These are phyloP conservation scores for Lomographa bimaculata DNA, from an alignment of 2,888 invertebrate genomes.

Conservation along the genomic window DNA sequence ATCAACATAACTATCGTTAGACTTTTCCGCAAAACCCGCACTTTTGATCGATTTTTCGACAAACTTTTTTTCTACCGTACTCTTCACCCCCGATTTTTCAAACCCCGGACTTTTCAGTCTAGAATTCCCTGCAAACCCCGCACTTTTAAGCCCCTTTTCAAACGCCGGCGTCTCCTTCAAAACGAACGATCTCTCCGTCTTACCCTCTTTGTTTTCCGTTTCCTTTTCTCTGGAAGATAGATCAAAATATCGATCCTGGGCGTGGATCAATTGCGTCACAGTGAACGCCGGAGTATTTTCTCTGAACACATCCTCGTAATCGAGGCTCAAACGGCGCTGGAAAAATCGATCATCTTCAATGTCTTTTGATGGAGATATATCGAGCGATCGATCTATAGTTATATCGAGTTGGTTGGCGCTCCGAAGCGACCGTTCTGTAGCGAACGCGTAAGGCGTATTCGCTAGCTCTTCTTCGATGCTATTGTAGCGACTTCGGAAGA, in stretches of 20 bases:
- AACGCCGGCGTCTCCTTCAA: constrained; percentile 31
- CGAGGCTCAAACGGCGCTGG: constrained; percentile 46
- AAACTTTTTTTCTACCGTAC: too few species aligned
- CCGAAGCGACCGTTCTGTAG: constrained; percentile 58
- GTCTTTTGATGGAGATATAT: constrained; percentile 60
- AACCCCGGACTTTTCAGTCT: too few species aligned
- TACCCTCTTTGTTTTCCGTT: constrained; percentile 15
- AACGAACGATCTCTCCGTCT: constrained; percentile 6
- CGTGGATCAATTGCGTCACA: constrained; percentile 73
- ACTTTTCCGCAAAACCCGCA: neutral
- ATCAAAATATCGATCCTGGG: constrained; percentile 75
- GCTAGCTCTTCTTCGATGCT: constrained; percentile 78
- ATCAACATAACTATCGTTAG: too few species aligned
- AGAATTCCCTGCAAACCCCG: too few species aligned
- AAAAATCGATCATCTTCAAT: constrained; percentile 70
- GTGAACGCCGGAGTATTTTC: constrained; percentile 65
- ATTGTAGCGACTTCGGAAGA: constrained; percentile 77
- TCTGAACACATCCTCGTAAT: constrained; percentile 54
- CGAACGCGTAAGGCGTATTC: constrained; percentile 80
- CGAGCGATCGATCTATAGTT: constrained; percentile 57
- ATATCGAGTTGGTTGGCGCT: constrained; percentile 58
- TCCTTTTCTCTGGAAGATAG: constrained; percentile 49
- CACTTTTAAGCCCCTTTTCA: constrained; percentile 10
- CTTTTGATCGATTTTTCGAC: too few species aligned
- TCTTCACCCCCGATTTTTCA: too few species aligned